Conservation (phyloP, 2,113 vertebrate species). For the Myodes glareolus region DNA sequence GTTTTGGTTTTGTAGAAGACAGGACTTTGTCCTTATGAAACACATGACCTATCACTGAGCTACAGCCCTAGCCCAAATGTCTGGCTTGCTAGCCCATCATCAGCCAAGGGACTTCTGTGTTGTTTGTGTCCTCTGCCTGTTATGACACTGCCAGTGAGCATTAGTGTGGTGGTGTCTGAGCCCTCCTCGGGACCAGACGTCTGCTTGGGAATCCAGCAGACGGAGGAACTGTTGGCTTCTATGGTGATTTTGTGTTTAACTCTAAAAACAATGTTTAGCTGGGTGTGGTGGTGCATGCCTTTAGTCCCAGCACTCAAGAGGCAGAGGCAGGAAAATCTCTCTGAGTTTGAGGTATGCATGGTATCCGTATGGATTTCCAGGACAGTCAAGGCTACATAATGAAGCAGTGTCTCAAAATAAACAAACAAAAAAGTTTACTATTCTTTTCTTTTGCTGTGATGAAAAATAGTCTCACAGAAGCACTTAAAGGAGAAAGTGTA, state of each 20-base stretch:
- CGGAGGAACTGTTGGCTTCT: too few relatives aligned
- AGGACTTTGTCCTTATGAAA: neutral
- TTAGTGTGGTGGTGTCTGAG: neutral
- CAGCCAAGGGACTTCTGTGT: too few relatives aligned
- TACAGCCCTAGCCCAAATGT: neutral
- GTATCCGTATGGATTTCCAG: neutral
- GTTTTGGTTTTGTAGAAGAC: neutral
- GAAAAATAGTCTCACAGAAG: neutral
- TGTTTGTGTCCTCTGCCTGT: neutral
- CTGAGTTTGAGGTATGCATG: neutral
- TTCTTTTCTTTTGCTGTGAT: too few relatives aligned
- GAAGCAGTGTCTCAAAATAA: neutral
- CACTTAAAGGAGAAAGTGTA: neutral
- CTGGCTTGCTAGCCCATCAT: neutral
- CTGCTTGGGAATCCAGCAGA: neutral
- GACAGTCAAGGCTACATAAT: neutral
- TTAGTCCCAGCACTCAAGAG: neutral
- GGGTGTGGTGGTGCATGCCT: neutral
- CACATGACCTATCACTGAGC: neutral
- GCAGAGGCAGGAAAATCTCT: neutral
- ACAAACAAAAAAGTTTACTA: neutral
- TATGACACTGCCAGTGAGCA: neutral
- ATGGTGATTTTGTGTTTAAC: neutral
- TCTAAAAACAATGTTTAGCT: neutral
- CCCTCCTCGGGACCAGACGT: too few relatives aligned